Evolutionary conservation across 2,113 vertebrate species (phyloP), one percentile per base, ranked within the genome.

Genomic region (Phalacrocorax brasilianus): DNA sequence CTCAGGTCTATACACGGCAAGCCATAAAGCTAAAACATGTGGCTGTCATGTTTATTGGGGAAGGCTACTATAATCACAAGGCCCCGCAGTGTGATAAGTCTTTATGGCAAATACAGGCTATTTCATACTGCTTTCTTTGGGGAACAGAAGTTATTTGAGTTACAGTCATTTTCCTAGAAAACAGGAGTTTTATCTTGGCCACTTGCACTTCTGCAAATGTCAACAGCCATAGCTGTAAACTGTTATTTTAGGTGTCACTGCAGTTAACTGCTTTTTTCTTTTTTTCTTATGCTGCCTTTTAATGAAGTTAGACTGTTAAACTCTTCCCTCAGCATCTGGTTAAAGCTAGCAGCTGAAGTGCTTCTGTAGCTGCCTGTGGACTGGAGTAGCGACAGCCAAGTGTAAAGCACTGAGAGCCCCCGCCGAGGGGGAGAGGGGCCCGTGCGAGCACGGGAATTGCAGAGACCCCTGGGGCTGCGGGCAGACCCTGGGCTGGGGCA

Each of bases 381-480:
- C 32, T 27, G 44, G 50, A 35, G 47, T 23, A 47, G 35, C 71
- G 62, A 30, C 28, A 62, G 18, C 11, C 0, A 3, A 12, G 21
- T 21, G 8, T 26, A 5, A 45, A 50, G 23, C 2, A 0, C 22
- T n/a, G 16, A 5, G 35, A 80, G 30, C 10, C 58, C 23, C 5
- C 11, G 2, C 12, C 0, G 0, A 5, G 19, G 18, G 10, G 17
- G 2, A 49, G 17, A 74, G 4, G 0, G 1, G 20, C 20, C 8
- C 5, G 0, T 5, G 8, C 22, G 38, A 6, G n/a, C 22, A 18
- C 0, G 7, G 59, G 45, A 23, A 16, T 4, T 30, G 30, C 1
- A 8, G 47, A 40, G 26, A 20, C 14, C 26, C 5, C 12, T 0
- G 2, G 62, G 45, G 10, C 49, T 58, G 26, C 0, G 2, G 45